A percentile compares a stretch with the other conserved stretches of the same genome.
Evolutionary conservation across 2,797 vertebrate genomes (phyloP).

Genomic region (Sebastes dallii): DNA sequence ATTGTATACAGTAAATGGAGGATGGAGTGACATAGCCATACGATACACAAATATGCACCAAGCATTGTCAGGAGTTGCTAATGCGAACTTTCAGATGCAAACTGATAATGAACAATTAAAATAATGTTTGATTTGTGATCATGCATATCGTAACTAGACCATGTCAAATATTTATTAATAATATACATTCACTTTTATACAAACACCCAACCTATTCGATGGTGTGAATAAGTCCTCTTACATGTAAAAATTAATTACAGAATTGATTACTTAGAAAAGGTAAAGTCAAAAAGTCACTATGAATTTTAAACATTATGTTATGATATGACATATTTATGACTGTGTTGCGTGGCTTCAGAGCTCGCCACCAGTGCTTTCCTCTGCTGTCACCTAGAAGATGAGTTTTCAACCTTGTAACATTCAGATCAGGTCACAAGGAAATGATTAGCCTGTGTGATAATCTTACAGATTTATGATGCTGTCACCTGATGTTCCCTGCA

Average conservation of each 20-base stretch:
- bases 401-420: slow-evolving; percentile 9
- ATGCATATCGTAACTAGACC: not conserved
- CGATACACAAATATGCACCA: not conserved
- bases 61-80: not conserved
- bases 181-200: not conserved
- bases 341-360: not conserved
- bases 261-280: not conserved
- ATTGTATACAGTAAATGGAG: not conserved
- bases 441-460: not conserved
- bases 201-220: not conserved
- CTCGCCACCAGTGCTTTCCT: not conserved
- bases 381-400: not conserved
- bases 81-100: not conserved
- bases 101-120: not conserved
- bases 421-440: slow-evolving; percentile 12
- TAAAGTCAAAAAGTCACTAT: not conserved
- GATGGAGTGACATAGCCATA: not conserved
- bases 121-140: not conserved
- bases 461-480: slow-evolving; percentile 21
- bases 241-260: not conserved
- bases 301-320: not conserved
- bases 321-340: not conserved
- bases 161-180: not conserved
- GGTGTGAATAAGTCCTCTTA: not conserved
- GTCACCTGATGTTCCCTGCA: slow-evolving; percentile 3